A percentile compares a stretch with the other conserved stretches of the same genome.
phyloP scores from a whole-genome alignment of 2,888 invertebrate species.

The Tyria jacobaeae region DNA sequence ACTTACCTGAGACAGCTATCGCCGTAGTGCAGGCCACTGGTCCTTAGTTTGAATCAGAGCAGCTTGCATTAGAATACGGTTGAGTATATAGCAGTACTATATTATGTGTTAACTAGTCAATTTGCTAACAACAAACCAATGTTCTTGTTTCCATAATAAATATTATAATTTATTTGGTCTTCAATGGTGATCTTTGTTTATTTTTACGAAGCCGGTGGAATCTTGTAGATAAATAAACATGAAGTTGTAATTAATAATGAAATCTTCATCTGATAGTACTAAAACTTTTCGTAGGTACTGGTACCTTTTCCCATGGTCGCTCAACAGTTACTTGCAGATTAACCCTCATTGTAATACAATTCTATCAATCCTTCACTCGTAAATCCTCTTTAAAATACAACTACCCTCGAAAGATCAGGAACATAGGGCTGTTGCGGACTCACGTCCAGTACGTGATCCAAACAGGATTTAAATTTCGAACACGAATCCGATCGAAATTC shows the following conservation, averaged over 20 bases:
- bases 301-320: background rate
- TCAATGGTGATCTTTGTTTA: too few species aligned
- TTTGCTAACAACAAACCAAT: too few species aligned
- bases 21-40: background rate
- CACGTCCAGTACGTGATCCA: slow-evolving; percentile 51
- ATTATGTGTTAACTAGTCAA: background rate
- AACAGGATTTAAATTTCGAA: slow-evolving; percentile 53
- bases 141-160: too few species aligned
- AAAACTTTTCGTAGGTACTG: too few species aligned
- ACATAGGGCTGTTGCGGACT: slow-evolving; percentile 37
- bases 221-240: too few species aligned
- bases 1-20: slow-evolving; percentile 12
- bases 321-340: slow-evolving; percentile 1
- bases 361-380: slow-evolving; percentile 17
- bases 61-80: slow-evolving; percentile 12
- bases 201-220: too few species aligned
- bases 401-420: slow-evolving; percentile 36
- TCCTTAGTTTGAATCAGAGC: background rate
- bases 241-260: too few species aligned
- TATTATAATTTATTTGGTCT: too few species aligned
- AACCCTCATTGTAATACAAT: slow-evolving; percentile 17
- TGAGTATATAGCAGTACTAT: background rate
- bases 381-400: slow-evolving; percentile 30
- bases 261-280: too few species aligned
- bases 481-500: slow-evolving; percentile 53